Evolutionary conservation across 2,797 vertebrate species (phyloP).

Genomic region (Odontamblyopus rebecca): DNA sequence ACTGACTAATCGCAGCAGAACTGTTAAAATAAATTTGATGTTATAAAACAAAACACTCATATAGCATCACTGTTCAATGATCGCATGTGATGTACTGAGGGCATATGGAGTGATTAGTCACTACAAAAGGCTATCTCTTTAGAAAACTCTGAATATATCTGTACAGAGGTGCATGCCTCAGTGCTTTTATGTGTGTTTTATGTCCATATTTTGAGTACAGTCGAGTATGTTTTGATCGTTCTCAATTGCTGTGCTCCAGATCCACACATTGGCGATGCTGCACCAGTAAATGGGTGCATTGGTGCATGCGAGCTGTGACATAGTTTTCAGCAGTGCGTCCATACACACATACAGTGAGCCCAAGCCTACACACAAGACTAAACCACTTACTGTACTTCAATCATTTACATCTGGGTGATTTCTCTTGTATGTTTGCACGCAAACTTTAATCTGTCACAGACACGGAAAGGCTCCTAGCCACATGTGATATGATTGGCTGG

Average conservation of each 20-base stretch:
- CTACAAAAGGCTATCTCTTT: conserved; percentile 44
- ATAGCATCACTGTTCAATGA: conserved; percentile 16
- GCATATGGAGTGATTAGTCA: conserved; percentile 43
- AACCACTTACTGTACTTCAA: conserved; percentile 38
- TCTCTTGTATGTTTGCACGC: conserved; percentile 10
- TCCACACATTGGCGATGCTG: conserved; percentile 53
- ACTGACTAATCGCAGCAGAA: conserved; percentile 46
- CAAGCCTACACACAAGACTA: neutral
- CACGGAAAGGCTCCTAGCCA: conserved; percentile 3
- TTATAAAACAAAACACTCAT: conserved; percentile 26
- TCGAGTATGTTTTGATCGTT: conserved; percentile 74
- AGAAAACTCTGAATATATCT: conserved; percentile 32
- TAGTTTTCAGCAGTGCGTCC: conserved; percentile 46
- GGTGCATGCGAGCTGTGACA: conserved; percentile 67
- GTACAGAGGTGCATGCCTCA: conserved; percentile 45
- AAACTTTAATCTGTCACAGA: conserved; percentile 11
- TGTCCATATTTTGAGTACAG: conserved; percentile 34
- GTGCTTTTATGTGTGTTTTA: conserved; percentile 31
- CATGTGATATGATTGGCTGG: neutral
- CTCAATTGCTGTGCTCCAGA: conserved; percentile 68
- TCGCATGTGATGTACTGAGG: conserved; percentile 33
- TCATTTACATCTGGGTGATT: conserved; percentile 38
- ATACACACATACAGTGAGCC: conserved; percentile 16
- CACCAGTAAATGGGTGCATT: conserved; percentile 69
- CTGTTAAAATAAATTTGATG: conserved; percentile 19